Evolutionary conservation across 2,113 vertebrate species (phyloP).

Genomic region (Lepus timidus): DNA sequence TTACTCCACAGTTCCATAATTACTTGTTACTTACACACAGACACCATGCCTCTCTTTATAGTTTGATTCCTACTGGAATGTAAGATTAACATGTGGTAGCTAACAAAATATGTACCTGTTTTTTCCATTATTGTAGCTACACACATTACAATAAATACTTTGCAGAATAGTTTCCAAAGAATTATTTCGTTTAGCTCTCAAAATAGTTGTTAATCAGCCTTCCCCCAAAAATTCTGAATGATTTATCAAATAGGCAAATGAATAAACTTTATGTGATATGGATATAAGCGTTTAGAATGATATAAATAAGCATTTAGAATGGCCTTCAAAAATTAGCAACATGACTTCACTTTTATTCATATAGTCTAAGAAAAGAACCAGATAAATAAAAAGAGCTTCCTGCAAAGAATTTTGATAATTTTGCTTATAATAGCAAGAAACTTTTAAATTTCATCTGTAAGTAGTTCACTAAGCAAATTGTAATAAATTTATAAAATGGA

Average conservation of each 20-base stretch:
- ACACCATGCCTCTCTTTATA: rapidly evolving
- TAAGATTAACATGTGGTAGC: background rate
- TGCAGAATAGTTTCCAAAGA: constrained; percentile 2
- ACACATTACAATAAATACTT: background rate
- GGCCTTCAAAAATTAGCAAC: background rate
- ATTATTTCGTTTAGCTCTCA: constrained; percentile 30
- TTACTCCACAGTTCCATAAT: background rate
- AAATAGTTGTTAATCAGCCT: background rate
- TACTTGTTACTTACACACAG: rapidly evolving
- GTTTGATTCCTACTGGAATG: background rate
- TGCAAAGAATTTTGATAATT: background rate
- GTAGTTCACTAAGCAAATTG: background rate
- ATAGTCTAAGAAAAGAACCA: background rate
- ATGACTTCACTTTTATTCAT: background rate
- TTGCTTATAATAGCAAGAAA: background rate
- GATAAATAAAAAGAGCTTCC: background rate
- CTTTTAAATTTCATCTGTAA: background rate
- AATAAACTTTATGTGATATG: background rate
- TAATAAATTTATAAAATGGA: background rate
- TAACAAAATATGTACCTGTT: background rate
- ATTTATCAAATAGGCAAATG: background rate
- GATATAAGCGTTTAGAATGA: background rate
- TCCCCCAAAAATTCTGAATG: background rate
- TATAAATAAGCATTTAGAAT: background rate
- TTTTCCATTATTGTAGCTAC: background rate